Evolutionary conservation across 2,888 invertebrate species (phyloP).

Genomic region (Lagria hirta): DNA sequence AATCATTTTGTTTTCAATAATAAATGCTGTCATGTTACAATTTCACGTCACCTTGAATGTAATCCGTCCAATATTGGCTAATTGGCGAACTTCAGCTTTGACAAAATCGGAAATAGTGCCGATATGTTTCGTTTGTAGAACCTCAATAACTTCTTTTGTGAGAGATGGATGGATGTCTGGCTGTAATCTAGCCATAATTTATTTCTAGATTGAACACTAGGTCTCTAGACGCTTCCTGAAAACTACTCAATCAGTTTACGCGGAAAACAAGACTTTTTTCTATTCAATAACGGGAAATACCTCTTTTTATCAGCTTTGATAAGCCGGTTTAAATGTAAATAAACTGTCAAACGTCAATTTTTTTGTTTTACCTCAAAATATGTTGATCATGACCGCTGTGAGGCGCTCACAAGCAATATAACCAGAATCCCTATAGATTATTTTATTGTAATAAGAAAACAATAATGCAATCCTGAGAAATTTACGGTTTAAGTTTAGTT

Average conservation of each 20-base stretch:
- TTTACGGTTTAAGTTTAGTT: too few species aligned
- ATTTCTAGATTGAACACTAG: not conserved
- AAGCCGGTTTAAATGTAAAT: too few species aligned
- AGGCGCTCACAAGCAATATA: too few species aligned
- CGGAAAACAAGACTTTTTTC: too few species aligned
- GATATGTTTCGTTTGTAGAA: conserved; percentile 59
- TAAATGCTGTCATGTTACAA: conserved; percentile 8
- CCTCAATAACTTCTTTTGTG: conserved; percentile 53
- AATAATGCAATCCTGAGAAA: too few species aligned
- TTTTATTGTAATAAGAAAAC: too few species aligned
- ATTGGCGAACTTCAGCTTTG: conserved; percentile 58
- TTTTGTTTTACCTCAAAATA: too few species aligned
- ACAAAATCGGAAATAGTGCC: conserved; percentile 61
- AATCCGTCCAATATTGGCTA: conserved; percentile 52
- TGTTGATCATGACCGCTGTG: too few species aligned
- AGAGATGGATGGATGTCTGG: conserved; percentile 42
- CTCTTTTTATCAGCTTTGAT: too few species aligned
- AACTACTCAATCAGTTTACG: not conserved
- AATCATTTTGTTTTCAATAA: conserved; percentile 13
- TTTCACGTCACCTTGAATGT: conserved; percentile 33
- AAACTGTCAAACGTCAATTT: too few species aligned
- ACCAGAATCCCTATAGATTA: too few species aligned
- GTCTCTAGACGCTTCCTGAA: not conserved
- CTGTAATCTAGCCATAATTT: conserved; percentile 31
- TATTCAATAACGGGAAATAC: too few species aligned